Conservation (phyloP, 2,888 invertebrate species). For the Tetropium fuscum region DNA sequence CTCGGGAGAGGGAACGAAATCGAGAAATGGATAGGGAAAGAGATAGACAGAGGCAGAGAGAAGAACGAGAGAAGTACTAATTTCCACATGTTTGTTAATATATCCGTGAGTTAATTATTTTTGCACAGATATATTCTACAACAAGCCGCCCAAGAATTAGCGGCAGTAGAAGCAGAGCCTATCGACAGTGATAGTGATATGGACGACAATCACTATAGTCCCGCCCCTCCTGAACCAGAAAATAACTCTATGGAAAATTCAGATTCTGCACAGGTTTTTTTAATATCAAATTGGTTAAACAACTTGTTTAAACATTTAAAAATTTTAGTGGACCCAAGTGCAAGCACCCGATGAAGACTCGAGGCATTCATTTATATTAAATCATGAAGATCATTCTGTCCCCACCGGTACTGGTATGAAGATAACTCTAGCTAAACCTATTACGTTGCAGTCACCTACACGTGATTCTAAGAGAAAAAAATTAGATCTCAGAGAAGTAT, state of each 20-base stretch:
- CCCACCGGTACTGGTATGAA: conserved; percentile 62
- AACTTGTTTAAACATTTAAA: conserved; percentile 4
- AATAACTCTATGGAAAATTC: conserved; percentile 52
- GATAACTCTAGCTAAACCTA: conserved; percentile 64
- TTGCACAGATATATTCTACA: conserved; percentile 68
- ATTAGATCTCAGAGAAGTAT: conserved; percentile 85
- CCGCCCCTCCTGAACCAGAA: conserved; percentile 55
- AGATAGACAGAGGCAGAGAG: conserved; percentile 61
- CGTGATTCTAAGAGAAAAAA: conserved; percentile 73
- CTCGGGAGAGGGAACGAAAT: conserved; percentile 85
- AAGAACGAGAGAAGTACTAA: conserved; percentile 62
- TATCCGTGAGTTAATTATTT: conserved; percentile 14
- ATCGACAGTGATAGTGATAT: conserved; percentile 78
- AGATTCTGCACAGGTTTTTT: conserved; percentile 59
- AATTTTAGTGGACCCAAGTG: conserved; percentile 63
- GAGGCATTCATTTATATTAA: conserved; percentile 64
- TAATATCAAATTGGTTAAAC: not conserved
- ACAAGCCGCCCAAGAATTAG: conserved; percentile 72
- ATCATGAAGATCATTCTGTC: conserved; percentile 58
- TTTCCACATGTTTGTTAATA: not conserved
- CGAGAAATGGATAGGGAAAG: conserved; percentile 83
- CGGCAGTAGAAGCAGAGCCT: conserved; percentile 77
- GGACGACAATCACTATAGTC: conserved; percentile 62
- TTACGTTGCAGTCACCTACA: conserved; percentile 64
- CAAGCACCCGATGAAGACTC: conserved; percentile 66